Evolutionary conservation across 35 echinoderm and acorn worm species (phyloP).

Genomic region (Ophiothrix spiculata): DNA sequence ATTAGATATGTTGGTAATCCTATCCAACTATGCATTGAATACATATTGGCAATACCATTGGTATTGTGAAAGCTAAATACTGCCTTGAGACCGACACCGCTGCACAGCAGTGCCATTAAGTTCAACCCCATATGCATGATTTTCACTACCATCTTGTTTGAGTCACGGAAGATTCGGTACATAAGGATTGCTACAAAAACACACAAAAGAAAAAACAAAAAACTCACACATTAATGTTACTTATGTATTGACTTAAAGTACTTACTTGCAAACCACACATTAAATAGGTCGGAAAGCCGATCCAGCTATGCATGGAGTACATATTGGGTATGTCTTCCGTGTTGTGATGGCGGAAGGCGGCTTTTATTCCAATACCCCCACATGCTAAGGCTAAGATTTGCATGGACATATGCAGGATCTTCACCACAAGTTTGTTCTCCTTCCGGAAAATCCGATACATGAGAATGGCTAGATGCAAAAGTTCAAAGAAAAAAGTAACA

Average conservation of each 20-base stretch:
- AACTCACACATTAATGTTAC: background rate
- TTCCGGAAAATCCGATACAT: slow-evolving; percentile 81
- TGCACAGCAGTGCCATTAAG: slow-evolving; percentile 53
- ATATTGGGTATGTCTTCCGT: slow-evolving; percentile 38
- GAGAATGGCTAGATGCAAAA: slow-evolving; percentile 63
- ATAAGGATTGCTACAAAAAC: slow-evolving; percentile 57
- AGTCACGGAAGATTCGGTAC: slow-evolving; percentile 77
- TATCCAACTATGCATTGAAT: slow-evolving; percentile 88
- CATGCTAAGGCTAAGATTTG: slow-evolving; percentile 63
- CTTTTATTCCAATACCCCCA: slow-evolving; percentile 64
- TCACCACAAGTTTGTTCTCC: slow-evolving; percentile 86
- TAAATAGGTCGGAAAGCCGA: slow-evolving; percentile 62
- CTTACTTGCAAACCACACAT: slow-evolving; percentile 83
- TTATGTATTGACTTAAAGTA: background rate
- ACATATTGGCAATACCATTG: slow-evolving; percentile 46
- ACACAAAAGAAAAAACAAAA: background rate
- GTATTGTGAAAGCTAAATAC: slow-evolving; percentile 74
- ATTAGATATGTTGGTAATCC: slow-evolving; percentile 72
- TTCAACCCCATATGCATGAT: slow-evolving; percentile 80
- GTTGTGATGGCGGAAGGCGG: slow-evolving; percentile 74
- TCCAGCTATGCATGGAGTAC: slow-evolving; percentile 89
- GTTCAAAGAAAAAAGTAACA: slow-evolving; percentile 2
- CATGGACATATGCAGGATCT: slow-evolving; percentile 78
- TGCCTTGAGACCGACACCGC: slow-evolving; percentile 66
- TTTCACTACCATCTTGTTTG: slow-evolving; percentile 85